phyloP scores from a whole-genome alignment of 1,140 invertebrate genomes.

The Ericerus pela region DNA sequence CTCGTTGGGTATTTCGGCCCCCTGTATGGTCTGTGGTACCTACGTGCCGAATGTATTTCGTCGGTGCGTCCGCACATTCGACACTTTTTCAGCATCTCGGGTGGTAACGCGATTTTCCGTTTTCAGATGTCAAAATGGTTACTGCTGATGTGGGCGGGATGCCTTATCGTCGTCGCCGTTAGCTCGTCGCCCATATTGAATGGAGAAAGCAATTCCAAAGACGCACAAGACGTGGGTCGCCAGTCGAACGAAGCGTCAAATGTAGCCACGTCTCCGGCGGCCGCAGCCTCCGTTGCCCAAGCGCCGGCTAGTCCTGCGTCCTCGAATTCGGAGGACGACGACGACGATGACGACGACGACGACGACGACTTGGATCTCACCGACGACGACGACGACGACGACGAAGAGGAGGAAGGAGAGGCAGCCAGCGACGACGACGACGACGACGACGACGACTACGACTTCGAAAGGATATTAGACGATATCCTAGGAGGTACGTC shows the following conservation, averaged over 20 bases:
- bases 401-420: constrained; percentile 8
- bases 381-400: constrained; percentile 13
- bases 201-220: background rate
- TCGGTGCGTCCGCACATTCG: too few species aligned
- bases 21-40: too few species aligned
- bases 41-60: too few species aligned
- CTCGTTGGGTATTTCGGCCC: too few species aligned
- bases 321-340: background rate
- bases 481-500: constrained; percentile 13
- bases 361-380: background rate
- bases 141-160: constrained; percentile 6
- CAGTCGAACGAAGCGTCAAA: background rate
- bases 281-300: background rate
- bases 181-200: constrained; percentile 7
- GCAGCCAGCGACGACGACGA: constrained; percentile 10
- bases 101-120: too few species aligned
- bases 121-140: constrained; percentile 14
- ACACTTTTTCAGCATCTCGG: too few species aligned
- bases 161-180: constrained; percentile 4
- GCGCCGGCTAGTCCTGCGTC: background rate
- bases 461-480: constrained; percentile 14
- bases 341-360: constrained; percentile 14
- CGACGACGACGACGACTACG: constrained; percentile 14
- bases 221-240: background rate
- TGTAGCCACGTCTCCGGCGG: background rate